Evolutionary conservation across 1,140 invertebrate species (phyloP).

Genomic region (Drosophila sulfurigaster): DNA sequence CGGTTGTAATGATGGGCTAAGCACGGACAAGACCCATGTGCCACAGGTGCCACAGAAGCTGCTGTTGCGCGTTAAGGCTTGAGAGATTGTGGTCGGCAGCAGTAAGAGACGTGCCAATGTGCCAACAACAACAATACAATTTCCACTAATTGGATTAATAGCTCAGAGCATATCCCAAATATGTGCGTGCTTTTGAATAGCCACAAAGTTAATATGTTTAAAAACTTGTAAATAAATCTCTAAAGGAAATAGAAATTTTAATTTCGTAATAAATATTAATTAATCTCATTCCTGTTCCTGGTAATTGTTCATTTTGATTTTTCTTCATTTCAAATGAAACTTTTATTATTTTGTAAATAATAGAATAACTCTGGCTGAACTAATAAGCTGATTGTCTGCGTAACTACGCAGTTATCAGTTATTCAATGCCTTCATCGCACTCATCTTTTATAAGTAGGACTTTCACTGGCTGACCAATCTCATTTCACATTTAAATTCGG

Average conservation of each 20-base stretch:
- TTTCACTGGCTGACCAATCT: constrained; percentile 20
- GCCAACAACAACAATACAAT: constrained; percentile 1
- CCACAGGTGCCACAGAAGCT: constrained; percentile 16
- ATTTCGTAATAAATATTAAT: no score
- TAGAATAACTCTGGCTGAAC: neutral
- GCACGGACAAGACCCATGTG: constrained; percentile 9
- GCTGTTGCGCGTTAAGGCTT: constrained; percentile 47
- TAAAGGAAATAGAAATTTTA: neutral
- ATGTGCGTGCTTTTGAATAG: neutral
- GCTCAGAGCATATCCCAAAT: neutral
- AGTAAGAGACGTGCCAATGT: constrained; percentile 16
- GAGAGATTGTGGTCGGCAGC: constrained; percentile 60
- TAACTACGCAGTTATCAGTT: constrained; percentile 11
- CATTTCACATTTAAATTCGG: constrained; percentile 42
- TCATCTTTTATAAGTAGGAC: neutral
- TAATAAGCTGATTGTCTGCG: neutral
- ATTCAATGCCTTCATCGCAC: constrained; percentile 15
- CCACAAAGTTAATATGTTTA: neutral
- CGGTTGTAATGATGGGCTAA: constrained; percentile 44
- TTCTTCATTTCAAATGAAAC: neutral
- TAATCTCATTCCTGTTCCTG: no score
- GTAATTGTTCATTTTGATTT: neutral
- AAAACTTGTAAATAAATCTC: neutral
- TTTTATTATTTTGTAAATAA: neutral
- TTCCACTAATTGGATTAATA: constrained; percentile 2